These are phyloP conservation scores for Trichacis sp. DNA, from an alignment of 2,888 invertebrate genomes.

Conservation along the genomic window DNA sequence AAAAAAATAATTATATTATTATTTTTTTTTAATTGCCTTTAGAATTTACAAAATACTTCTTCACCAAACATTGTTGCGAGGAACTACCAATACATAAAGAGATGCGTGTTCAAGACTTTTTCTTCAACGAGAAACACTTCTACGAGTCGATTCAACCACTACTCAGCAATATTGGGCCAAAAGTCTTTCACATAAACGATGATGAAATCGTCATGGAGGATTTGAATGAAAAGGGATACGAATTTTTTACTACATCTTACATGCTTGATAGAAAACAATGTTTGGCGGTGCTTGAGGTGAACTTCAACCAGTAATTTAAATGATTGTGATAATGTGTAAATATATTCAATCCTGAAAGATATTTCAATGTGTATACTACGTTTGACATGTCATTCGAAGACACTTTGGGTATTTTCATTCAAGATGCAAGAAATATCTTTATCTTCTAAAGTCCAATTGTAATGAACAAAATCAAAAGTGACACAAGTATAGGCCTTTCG, in stretches of 20 bases:
- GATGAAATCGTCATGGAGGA: conserved; percentile 54
- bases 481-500: too few species aligned
- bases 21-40: too few species aligned
- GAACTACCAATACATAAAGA: not conserved
- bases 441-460: too few species aligned
- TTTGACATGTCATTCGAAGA: too few species aligned
- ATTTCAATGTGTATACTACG: too few species aligned
- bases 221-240: conserved; percentile 44
- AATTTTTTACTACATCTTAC: conserved; percentile 42
- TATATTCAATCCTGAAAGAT: too few species aligned
- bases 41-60: conserved; percentile 5
- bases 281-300: conserved; percentile 47
- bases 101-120: conserved; percentile 37
- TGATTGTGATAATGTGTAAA: too few species aligned
- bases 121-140: conserved; percentile 48
- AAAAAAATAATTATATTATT: too few species aligned
- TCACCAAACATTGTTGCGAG: not conserved
- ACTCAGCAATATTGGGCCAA: conserved; percentile 45
- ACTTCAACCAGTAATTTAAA: too few species aligned
- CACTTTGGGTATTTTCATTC: too few species aligned
- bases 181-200: conserved; percentile 45
- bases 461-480: too few species aligned
- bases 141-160: conserved; percentile 47
- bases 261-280: conserved; percentile 52
- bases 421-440: too few species aligned